phyloP scores from a whole-genome alignment of 2,797 vertebrate genomes.

The Manis pentadactyla region DNA sequence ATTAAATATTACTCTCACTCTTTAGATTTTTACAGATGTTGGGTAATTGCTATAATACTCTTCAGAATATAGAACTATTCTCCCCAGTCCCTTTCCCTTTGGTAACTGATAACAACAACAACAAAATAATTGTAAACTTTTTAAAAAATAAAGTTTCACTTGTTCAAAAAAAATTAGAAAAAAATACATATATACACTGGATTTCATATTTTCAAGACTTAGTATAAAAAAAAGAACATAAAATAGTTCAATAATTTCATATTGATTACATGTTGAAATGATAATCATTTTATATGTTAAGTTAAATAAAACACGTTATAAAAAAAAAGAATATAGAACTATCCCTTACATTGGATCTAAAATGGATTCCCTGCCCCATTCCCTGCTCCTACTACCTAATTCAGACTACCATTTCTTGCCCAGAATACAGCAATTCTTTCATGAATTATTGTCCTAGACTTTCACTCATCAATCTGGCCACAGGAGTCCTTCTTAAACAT shows the following conservation, averaged over 20 bases:
- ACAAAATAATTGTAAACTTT: too few species aligned
- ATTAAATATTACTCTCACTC: background rate
- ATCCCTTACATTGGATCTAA: background rate
- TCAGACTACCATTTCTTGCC: background rate
- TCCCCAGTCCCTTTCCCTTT: too few species aligned
- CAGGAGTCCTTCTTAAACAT: background rate
- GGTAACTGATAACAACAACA: too few species aligned
- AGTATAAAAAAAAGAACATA: background rate
- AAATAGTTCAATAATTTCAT: background rate
- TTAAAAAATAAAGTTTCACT: too few species aligned
- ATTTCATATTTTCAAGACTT: background rate
- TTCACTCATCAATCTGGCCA: background rate
- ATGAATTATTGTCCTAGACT: background rate
- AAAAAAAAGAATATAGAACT: background rate
- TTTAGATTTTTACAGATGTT: background rate
- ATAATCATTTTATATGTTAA: background rate
- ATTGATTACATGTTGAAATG: constrained; percentile 3
- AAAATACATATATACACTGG: background rate
- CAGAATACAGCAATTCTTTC: background rate
- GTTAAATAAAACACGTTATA: background rate
- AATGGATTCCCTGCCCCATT: background rate
- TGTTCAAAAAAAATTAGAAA: too few species aligned
- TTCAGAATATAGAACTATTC: background rate
- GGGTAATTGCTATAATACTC: background rate
- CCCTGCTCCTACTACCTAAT: background rate